Conservation (phyloP, 2,888 invertebrate genomes). For the Linnaemya vulpina region DNA sequence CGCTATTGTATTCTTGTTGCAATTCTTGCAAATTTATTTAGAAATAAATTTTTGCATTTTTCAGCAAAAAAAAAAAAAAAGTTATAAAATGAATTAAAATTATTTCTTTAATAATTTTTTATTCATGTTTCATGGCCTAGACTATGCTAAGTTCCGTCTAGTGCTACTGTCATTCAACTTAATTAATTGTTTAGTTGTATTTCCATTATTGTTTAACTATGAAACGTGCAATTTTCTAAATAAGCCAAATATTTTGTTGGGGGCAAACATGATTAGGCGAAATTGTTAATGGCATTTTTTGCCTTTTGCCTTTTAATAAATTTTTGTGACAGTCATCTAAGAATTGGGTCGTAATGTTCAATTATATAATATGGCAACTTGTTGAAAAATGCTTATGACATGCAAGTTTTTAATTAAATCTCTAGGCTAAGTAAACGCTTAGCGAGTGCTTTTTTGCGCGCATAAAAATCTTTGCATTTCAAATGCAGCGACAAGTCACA, state of each 20-base stretch:
- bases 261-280: slow-evolving; percentile 52
- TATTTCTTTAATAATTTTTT: not conserved
- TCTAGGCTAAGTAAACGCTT: not conserved
- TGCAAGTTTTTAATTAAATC: not conserved
- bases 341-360: slow-evolving; percentile 3
- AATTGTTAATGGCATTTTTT: slow-evolving; percentile 19
- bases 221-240: slow-evolving; percentile 4
- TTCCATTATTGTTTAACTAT: not conserved
- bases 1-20: too few relatives aligned
- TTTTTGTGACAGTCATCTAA: slow-evolving; percentile 25
- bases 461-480: too few relatives aligned
- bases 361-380: not conserved
- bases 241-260: slow-evolving; percentile 11
- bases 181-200: not conserved
- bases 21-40: not conserved
- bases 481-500: too few relatives aligned
- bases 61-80: not conserved
- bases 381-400: not conserved
- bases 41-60: not conserved
- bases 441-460: not conserved
- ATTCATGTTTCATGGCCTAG: slow-evolving; percentile 40
- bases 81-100: not conserved
- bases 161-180: not conserved
- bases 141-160: slow-evolving; percentile 22
- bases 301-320: not conserved